Evolutionary conservation across 2,888 invertebrate species (phyloP).

Genomic region (Tipula helvola): DNA sequence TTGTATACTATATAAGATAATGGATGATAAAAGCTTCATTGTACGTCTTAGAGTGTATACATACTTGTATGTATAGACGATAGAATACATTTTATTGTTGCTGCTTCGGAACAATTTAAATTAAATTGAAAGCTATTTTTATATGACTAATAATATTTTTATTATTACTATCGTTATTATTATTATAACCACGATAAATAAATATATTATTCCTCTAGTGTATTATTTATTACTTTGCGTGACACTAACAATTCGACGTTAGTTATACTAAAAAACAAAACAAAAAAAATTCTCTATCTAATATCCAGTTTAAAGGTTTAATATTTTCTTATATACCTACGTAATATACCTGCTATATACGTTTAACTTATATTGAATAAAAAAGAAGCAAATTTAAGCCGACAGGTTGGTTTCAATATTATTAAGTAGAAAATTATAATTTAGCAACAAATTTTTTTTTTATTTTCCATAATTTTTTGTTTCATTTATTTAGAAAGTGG

Average conservation of each 20-base stretch:
- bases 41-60: neutral
- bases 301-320: neutral
- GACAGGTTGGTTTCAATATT: slow-evolving; percentile 4
- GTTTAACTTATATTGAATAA: neutral
- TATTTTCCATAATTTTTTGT: neutral
- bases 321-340: neutral
- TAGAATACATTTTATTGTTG: neutral
- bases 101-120: neutral
- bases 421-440: neutral
- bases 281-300: neutral
- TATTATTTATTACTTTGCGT: neutral
- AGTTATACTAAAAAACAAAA: neutral
- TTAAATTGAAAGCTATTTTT: neutral
- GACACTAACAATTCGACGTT: neutral
- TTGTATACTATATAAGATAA: neutral
- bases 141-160: neutral
- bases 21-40: neutral
- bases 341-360: neutral
- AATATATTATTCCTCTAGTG: neutral
- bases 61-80: neutral
- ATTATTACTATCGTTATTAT: neutral
- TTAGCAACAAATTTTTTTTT: neutral
- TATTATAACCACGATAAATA: neutral
- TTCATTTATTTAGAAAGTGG: neutral
- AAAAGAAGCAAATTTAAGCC: neutral